phyloP scores from a whole-genome alignment of 2,113 vertebrate genomes.

The Galemys pyrenaicus region DNA sequence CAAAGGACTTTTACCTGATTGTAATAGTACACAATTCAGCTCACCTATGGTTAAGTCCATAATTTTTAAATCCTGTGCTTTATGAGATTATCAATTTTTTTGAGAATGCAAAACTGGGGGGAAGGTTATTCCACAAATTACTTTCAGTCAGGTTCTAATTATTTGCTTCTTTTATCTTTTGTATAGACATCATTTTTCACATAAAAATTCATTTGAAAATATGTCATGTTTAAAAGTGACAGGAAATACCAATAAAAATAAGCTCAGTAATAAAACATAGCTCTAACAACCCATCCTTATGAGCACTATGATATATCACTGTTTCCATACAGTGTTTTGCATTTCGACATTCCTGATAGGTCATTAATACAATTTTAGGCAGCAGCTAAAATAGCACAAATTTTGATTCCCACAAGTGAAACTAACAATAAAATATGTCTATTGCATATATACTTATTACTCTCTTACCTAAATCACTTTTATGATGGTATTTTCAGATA shows the following conservation, averaged over 20 bases:
- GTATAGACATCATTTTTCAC: not conserved
- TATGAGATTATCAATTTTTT: not conserved
- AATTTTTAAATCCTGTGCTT: slow-evolving; percentile 2
- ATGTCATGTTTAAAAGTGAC: slow-evolving; percentile 10
- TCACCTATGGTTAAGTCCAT: not conserved
- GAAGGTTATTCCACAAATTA: not conserved
- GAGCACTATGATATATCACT: not conserved
- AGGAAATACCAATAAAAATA: not conserved
- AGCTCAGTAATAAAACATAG: not conserved
- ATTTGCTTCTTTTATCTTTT: not conserved
- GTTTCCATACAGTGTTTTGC: not conserved
- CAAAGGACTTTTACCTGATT: not conserved
- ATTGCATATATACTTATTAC: not conserved
- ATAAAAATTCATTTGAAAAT: slow-evolving; percentile 21
- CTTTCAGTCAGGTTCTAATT: not conserved
- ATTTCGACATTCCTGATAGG: slow-evolving; percentile 17
- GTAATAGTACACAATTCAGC: not conserved
- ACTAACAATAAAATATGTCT: not conserved
- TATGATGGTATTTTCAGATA: not conserved
- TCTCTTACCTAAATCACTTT: not conserved
- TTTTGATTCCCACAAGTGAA: not conserved
- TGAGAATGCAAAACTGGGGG: not conserved
- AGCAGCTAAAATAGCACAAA: not conserved
- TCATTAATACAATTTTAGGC: not conserved
- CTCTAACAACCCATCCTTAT: not conserved